Conservation (phyloP, 2,113 vertebrate genomes). For the Gadus macrocephalus region DNA sequence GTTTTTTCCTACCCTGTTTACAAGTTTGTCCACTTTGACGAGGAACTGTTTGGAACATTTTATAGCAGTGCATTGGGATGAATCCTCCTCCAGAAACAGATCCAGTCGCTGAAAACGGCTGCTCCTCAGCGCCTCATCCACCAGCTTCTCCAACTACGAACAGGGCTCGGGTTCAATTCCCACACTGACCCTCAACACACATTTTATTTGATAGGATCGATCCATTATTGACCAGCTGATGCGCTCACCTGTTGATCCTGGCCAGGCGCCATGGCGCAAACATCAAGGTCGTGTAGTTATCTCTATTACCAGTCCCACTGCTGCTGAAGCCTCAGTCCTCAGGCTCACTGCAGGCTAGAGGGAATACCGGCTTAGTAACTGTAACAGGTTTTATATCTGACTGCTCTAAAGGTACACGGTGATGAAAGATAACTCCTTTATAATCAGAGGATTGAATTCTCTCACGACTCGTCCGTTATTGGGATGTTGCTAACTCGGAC, state of each 20-base stretch:
- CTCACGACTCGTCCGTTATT: too few species aligned
- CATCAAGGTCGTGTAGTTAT: too few species aligned
- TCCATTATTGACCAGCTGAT: background rate
- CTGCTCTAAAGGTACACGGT: too few species aligned
- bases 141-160: conserved; percentile 79
- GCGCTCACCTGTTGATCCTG: conserved; percentile 47
- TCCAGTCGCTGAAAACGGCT: conserved; percentile 72
- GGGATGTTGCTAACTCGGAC: too few species aligned
- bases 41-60: conserved; percentile 85
- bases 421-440: too few species aligned
- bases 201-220: background rate
- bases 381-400: too few species aligned
- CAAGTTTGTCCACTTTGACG: conserved; percentile 82
- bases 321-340: too few species aligned
- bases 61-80: conserved; percentile 53
- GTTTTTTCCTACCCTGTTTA: conserved; percentile 74
- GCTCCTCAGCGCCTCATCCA: conserved; percentile 79
- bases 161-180: background rate
- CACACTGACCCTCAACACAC: background rate
- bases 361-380: too few species aligned
- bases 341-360: too few species aligned
- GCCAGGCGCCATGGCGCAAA: conserved; percentile 39
- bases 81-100: conserved; percentile 70
- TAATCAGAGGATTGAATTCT: too few species aligned
- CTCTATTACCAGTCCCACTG: too few species aligned